Percentiles rank a stretch among this genome's conserved stretches.
Conservation (phyloP, 2,888 invertebrate species). For the Metellina segmentata region DNA sequence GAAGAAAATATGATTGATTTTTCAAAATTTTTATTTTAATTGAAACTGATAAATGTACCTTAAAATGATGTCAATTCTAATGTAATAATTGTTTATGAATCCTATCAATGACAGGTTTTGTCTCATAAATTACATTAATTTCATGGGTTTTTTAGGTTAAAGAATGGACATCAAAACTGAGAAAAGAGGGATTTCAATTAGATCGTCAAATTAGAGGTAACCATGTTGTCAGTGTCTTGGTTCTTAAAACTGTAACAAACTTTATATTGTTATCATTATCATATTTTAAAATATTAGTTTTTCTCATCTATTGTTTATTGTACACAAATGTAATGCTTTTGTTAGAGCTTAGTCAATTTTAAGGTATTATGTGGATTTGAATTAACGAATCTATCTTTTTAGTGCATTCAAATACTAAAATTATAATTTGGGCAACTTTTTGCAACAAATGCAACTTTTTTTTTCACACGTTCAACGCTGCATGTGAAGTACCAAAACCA, state of each 20-base stretch:
- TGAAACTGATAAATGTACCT: neutral
- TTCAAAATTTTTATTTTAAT: neutral
- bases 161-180: constrained; percentile 96
- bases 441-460: no score
- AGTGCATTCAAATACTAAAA: no score
- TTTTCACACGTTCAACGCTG: no score
- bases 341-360: no score
- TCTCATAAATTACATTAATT: neutral
- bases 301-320: neutral
- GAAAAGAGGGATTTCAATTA: constrained; percentile 95
- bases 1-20: neutral
- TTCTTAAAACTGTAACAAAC: no score
- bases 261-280: no score
- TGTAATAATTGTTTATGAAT: neutral
- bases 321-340: no score
- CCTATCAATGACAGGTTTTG: neutral
- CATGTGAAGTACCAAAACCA: no score
- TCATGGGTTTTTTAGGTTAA: constrained; percentile 87
- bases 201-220: constrained; percentile 96
- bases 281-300: no score
- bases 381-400: no score
- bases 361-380: no score
- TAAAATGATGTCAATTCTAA: neutral
- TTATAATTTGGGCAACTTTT: no score
- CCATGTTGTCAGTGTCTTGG: constrained; percentile 24